Evolutionary conservation across 53 echinoderm and acorn worm species (phyloP), one percentile per base, ranked within the genome.

Genomic region (Crossaster papposus): DNA sequence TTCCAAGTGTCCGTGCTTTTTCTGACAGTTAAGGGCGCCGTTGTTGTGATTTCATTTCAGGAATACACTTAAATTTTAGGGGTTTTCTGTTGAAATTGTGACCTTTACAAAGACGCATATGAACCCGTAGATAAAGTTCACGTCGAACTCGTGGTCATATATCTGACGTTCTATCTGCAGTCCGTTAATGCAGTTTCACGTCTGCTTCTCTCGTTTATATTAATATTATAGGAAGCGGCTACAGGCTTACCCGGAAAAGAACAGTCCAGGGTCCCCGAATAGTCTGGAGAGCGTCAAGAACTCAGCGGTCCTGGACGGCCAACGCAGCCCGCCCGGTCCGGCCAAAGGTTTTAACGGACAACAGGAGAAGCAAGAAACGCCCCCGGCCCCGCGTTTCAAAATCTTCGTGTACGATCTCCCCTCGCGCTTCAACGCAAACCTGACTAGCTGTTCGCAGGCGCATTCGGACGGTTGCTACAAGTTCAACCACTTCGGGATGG

Each of bases 401-500:
- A 92, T 96, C 54, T 96, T 90, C 65, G 93, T 96, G 72, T 96
- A 96, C 79, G 95, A 95, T 72, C 91, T 95, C 53, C 96, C 96
- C 7, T n/a, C 84, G 34, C 90, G 80, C 89, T 96, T 96, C 90
- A 95, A 95, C 80, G 82, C 90, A 75, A 93, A 95, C 76, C 92
- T 96, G 38, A 83, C 93, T 13, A 64, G 71, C 24, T 96, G 96
- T 36, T 92, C 89, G 9, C 89, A 90, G 58, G 30, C 28, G 30
- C 24, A 73, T 26, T 87, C 87, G 14, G 92, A 95, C 54, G 65
- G 79, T 30, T 95, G 95, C 70, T 95, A 91, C 91, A 78, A 91
- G 24, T 76, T 95, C 18, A 89, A 84, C 23, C 65, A 91, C 35
- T 83, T 20, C 71, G 95, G 95, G 30, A 92, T 95, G 92, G 95